Evolutionary conservation across 2,797 vertebrate species (phyloP), one percentile per base, ranked within the genome.

Genomic region (Phrynocephalus vlangalii): DNA sequence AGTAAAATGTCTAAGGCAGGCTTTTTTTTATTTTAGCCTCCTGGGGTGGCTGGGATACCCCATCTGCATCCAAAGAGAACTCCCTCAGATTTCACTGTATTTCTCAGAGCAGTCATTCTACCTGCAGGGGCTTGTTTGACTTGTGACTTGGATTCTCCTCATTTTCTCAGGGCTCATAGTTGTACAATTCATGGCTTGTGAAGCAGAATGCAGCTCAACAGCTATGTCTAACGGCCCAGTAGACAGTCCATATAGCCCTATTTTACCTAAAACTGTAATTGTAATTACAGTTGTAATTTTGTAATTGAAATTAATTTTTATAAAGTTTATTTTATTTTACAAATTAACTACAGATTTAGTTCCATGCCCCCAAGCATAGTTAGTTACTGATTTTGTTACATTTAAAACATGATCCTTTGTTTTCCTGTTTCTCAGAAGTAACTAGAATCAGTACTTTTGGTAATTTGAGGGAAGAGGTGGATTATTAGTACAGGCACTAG

Each of bases 1-100:
- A 85, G 79, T 70, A 89, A 88, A 90, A 87, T 88, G 67, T 89
- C 26, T 89, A 87, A 48, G 68, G 80, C 67, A 60, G 52, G 33
- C 24, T 68, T 82, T 66, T 44, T 70, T 87, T 11, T 44, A 52
- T 52, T 52, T 83, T 66, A 38, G 18, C 16, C n/a, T 77, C 63
- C 82, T 13, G 72, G 70, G 63, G 15, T 56, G 44, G 11, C 24
- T 76, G 44, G 22, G 28, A 22, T 20, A 28, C n/a, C 28, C 22
- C 76, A 44, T 6, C 6, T 56, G 18, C 48, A 30, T 13, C 18
- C 16, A 26, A 76, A 60, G 33, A 66, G 33, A 22, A 33, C 48
- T 68, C 5, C 63, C n/a, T 86, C 66, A 66, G 18, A 44, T 75
- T 15, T 9, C 7, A 33, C 66, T 15, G 16, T 60, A 5, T 44